Conservation (phyloP, 2,113 vertebrate genomes). For the Oncorhynchus nerka region DNA sequence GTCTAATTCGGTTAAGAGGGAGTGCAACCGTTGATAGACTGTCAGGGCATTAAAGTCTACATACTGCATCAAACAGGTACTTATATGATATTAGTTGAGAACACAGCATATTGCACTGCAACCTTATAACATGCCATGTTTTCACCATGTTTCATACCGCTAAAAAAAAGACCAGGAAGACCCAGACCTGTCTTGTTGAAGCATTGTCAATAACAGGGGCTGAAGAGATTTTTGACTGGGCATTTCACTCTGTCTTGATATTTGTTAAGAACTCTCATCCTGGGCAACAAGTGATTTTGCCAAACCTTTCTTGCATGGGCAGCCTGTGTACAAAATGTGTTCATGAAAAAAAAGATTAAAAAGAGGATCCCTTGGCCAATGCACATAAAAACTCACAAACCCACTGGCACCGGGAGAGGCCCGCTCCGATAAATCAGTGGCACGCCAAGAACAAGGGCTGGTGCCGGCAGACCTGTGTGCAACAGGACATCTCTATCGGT, state of each 20-base stretch:
- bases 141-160: not conserved
- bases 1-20: conserved; percentile 52
- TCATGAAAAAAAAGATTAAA: conserved; percentile 2
- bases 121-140: not conserved
- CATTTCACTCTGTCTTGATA: not conserved
- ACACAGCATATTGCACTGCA: not conserved
- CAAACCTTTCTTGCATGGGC: not conserved
- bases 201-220: too few species aligned
- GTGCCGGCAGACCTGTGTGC: conserved; percentile 61
- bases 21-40: conserved; percentile 43
- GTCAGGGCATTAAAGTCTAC: conserved; percentile 32
- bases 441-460: conserved; percentile 43
- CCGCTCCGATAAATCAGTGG: conserved; percentile 49
- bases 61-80: conserved; percentile 34
- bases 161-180: not conserved
- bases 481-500: conserved; percentile 58
- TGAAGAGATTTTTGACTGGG: not conserved
- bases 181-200: not conserved
- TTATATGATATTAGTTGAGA: not conserved
- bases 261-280: not conserved
- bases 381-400: conserved; percentile 35
- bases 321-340: not conserved
- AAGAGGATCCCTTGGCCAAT: conserved; percentile 5
- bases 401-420: conserved; percentile 29
- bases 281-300: not conserved